Evolutionary conservation across 2,888 invertebrate species (phyloP), one percentile per base, ranked within the genome.

Genomic region (Myathropa florea): DNA sequence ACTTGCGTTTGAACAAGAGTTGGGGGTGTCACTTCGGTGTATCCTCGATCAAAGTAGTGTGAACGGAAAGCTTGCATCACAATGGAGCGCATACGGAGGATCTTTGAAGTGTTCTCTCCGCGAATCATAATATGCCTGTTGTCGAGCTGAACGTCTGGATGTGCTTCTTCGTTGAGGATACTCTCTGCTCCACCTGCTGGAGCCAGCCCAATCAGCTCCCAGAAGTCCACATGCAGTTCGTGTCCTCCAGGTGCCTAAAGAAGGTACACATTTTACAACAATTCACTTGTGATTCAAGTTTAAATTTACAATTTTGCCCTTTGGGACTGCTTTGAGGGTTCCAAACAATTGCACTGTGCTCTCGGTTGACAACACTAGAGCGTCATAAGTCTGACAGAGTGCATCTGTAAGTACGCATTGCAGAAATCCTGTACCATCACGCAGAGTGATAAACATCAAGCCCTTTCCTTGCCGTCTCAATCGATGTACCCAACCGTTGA

Each of bases 1-100:
- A 98, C 98, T 94, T 99, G 99, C 0, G 99, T 99, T 93, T 99
- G 99, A 30, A 99, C 99, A 67, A 99, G 93, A 0, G 99, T 98
- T 53, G 99, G 99, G 28, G 99, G 99, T 4, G 97, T 96, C 21
- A 99, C 96, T 93, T 99, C 99, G 88, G 95, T 96, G 92, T 98
- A 99, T 59, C 96, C 96, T 23, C 90, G 91, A 83, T 94, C 94
- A 78, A 94, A 94, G 93, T 97, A 99, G 93, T 99, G 99, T 21
- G 96, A 95, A 80, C 97, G 94, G 93, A 97, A 97, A 7, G 97
- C 97, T 91, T 97, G 95, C 87, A 96, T 94, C 1, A 97, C 94
- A 10, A 96, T 95, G 0, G 98, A 98, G 72, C 99, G 95, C 93
- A 99, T 97, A 75, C 96, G 95, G 36, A 99, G 93, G 67, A 99